Evolutionary conservation across 1,140 invertebrate species (phyloP).

Genomic region (Drosophila sproati): DNA sequence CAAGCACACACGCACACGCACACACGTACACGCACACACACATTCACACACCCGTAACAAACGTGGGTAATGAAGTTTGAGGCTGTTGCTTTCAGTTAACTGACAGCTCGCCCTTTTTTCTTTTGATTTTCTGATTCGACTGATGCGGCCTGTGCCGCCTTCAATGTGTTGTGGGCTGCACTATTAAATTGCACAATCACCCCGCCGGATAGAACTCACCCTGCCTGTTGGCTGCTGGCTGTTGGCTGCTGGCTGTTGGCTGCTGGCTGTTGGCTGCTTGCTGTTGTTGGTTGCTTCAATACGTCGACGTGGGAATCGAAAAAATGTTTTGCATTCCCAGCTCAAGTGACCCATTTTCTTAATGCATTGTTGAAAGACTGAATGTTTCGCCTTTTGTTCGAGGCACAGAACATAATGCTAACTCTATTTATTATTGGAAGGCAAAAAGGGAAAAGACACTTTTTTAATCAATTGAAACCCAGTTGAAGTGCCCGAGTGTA

Average conservation of each 20-base stretch:
- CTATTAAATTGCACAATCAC: conserved; percentile 24
- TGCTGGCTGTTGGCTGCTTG: background rate
- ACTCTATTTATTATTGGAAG: background rate
- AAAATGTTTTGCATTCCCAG: conserved; percentile 27
- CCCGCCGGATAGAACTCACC: background rate
- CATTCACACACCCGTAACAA: conserved; percentile 17
- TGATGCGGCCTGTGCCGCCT: conserved; percentile 11
- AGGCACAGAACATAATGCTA: background rate
- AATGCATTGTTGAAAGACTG: conserved; percentile 11
- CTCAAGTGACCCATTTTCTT: conserved; percentile 39
- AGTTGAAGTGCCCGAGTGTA: too few species aligned
- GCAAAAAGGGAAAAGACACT: too few species aligned
- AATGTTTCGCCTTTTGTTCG: background rate
- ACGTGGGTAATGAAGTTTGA: conserved; percentile 75
- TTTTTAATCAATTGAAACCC: too few species aligned
- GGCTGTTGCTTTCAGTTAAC: conserved; percentile 68
- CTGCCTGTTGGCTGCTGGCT: background rate
- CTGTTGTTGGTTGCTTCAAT: background rate
- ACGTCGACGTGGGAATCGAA: conserved; percentile 29
- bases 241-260: background rate
- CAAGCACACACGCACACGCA: conserved; percentile 5
- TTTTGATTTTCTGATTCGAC: conserved; percentile 32
- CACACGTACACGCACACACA: background rate
- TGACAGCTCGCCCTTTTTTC: conserved; percentile 44
- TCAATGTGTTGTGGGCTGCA: conserved; percentile 34